Evolutionary conservation across 2,888 invertebrate species (phyloP).

Genomic region (Mythimna pallens): DNA sequence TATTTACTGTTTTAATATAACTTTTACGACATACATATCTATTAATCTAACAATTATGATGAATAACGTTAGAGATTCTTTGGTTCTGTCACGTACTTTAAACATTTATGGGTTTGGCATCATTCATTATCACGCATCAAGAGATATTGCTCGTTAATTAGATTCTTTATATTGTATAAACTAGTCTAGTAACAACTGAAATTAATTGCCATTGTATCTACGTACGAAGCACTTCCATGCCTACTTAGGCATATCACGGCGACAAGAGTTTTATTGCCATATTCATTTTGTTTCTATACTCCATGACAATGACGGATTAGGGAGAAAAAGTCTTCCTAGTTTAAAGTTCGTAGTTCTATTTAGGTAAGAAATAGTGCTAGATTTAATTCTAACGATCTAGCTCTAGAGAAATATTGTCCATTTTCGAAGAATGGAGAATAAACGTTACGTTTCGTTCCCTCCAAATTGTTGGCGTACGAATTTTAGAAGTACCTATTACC

Average conservation of each 20-base stretch:
- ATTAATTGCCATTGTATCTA: too few species aligned
- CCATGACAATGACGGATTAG: constrained; percentile 34
- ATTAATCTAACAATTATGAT: not conserved
- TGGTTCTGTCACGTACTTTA: not conserved
- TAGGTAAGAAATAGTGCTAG: constrained; percentile 7
- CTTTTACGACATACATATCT: not conserved
- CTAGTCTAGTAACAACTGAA: too few species aligned
- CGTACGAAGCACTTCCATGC: not conserved
- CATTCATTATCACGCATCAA: not conserved
- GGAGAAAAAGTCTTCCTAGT: constrained; percentile 39
- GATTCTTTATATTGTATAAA: too few species aligned
- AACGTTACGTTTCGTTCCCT: not conserved
- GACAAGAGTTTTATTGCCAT: not conserved
- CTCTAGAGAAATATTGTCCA: constrained; percentile 3
- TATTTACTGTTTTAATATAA: not conserved
- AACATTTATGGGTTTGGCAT: not conserved
- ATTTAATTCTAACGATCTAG: constrained; percentile 18
- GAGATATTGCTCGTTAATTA: not conserved
- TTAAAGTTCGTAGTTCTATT: constrained; percentile 31
- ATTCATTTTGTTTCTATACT: constrained; percentile 18
- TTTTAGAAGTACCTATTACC: not conserved
- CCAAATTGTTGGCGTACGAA: not conserved
- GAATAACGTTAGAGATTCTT: not conserved
- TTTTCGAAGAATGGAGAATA: too few species aligned
- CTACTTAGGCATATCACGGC: constrained; percentile 11